Evolutionary conservation across 1,140 invertebrate species (phyloP).

Genomic region (Hycleus cichorii): DNA sequence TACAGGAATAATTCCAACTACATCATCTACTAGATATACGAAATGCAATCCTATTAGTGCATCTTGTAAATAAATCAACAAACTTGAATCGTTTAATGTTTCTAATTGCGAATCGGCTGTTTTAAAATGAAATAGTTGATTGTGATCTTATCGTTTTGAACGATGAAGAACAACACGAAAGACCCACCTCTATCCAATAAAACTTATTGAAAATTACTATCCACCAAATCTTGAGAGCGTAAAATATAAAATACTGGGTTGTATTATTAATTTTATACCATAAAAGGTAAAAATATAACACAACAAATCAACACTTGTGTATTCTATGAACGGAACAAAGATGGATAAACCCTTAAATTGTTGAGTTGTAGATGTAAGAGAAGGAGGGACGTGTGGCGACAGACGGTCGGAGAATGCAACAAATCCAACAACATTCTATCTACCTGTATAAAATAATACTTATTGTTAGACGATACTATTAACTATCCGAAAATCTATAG

Average conservation of each 20-base stretch:
- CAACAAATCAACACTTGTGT: conserved; percentile 21
- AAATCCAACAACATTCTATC: conserved; percentile 33
- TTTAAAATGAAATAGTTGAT: too few species aligned
- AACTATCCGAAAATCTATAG: neutral
- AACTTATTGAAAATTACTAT: too few species aligned
- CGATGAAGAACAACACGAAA: too few species aligned
- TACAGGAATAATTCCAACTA: too few species aligned
- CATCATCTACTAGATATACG: too few species aligned
- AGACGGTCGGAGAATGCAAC: conserved; percentile 31
- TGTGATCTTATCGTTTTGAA: too few species aligned
- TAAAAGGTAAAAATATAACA: conserved; percentile 26
- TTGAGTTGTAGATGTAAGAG: conserved; percentile 1
- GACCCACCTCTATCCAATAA: too few species aligned
- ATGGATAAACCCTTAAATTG: neutral
- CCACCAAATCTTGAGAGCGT: conserved; percentile 8
- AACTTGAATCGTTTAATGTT: too few species aligned
- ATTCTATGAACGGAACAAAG: neutral
- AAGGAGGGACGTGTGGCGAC: conserved; percentile 28
- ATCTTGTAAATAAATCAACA: too few species aligned
- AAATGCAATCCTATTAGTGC: too few species aligned
- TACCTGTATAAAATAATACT: conserved; percentile 23
- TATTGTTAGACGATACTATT: neutral
- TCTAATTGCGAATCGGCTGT: too few species aligned
- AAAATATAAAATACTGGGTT: conserved; percentile 27
- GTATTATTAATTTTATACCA: conserved; percentile 26